Base-by-base conservation (phyloP, 1,140 invertebrate species). In the Leptonema lineaticorne region DNA sequence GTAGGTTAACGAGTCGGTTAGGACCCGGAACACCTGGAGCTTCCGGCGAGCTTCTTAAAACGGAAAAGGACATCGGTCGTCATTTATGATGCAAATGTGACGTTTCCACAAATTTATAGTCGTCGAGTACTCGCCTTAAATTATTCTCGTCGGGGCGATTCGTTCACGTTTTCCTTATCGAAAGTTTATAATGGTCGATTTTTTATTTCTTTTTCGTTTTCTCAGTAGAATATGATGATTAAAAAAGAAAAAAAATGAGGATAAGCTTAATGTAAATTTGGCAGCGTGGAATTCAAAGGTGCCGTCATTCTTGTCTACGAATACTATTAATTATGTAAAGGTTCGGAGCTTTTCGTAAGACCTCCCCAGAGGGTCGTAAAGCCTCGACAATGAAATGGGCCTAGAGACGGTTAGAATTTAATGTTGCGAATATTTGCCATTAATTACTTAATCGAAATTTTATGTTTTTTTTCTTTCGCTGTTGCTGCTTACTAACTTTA, bases 321-420 rank as follows among this genome's bases (percentile, higher is more conserved):
- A 58, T 58, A 69, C 20, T 41, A 33, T 69, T 62, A 69, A 69
- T 69, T 62, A 69, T 66, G n/a, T 65, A 26, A 59, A 45, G 63
- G 46, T 28, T 50, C 59, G 27, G 22, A 53, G 45, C 50, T 37
- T 64, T 65, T 64, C 28, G 41, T 48, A 28, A 27, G 18, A 26
- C 60, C 46, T 62, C 60, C 41, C 11, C 18, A 24, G 24, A 18
- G 45, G 28, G 28, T 59, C 28, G 57, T 59, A 33, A 59, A 20
- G 57, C 48, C 9, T 20, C 11, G 18, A 14, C 48, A 20, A 18
- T 18, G 4, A 26, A 18, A 9, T 53, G 5, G 48, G 18, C 6
- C 16, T 6, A 48, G 18, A 16, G 5, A 48, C 18, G 18, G 48
- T 20, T 6, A 1, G 9, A 9, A 22, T 53, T 53, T 53, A 53